Conservation (phyloP, 1,140 invertebrate species). For the Ditylenchus dipsaci region DNA sequence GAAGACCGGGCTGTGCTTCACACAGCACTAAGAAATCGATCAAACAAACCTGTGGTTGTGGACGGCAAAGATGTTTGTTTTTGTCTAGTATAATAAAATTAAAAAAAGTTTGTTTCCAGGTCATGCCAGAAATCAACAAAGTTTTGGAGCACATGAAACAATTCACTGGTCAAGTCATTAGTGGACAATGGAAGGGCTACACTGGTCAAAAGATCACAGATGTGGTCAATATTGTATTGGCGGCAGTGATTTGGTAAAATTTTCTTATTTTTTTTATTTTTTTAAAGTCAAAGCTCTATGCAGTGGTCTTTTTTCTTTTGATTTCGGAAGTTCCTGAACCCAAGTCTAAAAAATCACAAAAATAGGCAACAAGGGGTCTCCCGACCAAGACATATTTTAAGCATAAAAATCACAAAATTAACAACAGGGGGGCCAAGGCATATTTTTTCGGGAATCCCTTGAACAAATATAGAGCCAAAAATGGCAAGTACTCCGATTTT, state of each 20-base stretch:
- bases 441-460: too few relatives aligned
- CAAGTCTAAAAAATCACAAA: too few relatives aligned
- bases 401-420: too few relatives aligned
- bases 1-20: slow-evolving; percentile 92
- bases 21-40: slow-evolving; percentile 81
- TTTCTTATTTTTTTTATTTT: neutral
- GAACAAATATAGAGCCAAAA: too few relatives aligned
- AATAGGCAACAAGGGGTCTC: too few relatives aligned
- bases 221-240: slow-evolving; percentile 98
- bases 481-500: too few relatives aligned
- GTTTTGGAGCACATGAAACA: slow-evolving; percentile 91
- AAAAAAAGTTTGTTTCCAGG: slow-evolving; percentile 56
- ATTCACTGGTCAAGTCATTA: slow-evolving; percentile 73
- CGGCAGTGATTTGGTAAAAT: slow-evolving; percentile 82
- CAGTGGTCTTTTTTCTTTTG: too few relatives aligned
- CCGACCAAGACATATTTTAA: too few relatives aligned
- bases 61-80: slow-evolving; percentile 75
- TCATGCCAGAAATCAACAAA: slow-evolving; percentile 84
- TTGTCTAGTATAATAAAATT: neutral
- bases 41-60: slow-evolving; percentile 73
- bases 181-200: slow-evolving; percentile 76
- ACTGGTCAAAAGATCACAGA: slow-evolving; percentile 92
- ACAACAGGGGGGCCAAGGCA: too few relatives aligned
- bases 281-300: too few relatives aligned
- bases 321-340: too few relatives aligned